These are phyloP conservation scores for Mus minutoides DNA, from an alignment of 2,797 vertebrate genomes.

Conservation along the genomic window DNA sequence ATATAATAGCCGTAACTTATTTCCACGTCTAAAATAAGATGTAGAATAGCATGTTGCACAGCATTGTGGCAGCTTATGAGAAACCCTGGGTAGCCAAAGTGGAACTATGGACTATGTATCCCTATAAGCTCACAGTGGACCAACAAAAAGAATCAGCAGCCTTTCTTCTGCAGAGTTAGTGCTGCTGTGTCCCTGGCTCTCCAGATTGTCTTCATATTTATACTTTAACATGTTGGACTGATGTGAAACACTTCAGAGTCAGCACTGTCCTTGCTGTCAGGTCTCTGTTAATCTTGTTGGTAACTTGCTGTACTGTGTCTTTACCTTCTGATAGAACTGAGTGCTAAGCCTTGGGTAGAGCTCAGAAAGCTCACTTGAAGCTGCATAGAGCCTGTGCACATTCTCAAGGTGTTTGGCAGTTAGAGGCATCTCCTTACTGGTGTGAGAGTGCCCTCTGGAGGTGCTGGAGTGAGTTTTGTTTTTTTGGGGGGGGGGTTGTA, in stretches of 20 bases:
- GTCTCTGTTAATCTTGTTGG: neutral
- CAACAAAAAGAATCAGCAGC: neutral
- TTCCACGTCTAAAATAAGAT: slow-evolving; percentile 36
- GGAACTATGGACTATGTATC: neutral
- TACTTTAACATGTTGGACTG: neutral
- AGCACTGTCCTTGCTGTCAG: neutral
- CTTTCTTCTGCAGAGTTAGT: neutral
- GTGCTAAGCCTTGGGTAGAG: neutral
- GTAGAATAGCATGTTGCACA: neutral
- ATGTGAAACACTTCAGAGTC: neutral
- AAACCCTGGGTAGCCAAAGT: neutral
- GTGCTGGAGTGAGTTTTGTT: neutral
- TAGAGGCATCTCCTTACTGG: neutral
- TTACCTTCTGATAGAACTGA: neutral
- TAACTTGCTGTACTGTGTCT: neutral
- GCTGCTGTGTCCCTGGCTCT: neutral
- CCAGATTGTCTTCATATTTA: neutral
- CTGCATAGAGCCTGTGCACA: neutral
- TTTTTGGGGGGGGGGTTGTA: too few relatives aligned
- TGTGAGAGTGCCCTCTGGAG: slow-evolving; percentile 64
- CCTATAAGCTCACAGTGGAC: neutral
- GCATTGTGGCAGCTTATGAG: neutral
- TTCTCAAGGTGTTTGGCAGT: neutral
- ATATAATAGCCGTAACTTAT: slow-evolving; percentile 62
- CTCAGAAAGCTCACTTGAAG: neutral